A percentile compares a stretch with the other conserved stretches of the same genome.
phyloP scores from a whole-genome alignment of 2,113 vertebrate species.

The Nesogale talazaci region DNA sequence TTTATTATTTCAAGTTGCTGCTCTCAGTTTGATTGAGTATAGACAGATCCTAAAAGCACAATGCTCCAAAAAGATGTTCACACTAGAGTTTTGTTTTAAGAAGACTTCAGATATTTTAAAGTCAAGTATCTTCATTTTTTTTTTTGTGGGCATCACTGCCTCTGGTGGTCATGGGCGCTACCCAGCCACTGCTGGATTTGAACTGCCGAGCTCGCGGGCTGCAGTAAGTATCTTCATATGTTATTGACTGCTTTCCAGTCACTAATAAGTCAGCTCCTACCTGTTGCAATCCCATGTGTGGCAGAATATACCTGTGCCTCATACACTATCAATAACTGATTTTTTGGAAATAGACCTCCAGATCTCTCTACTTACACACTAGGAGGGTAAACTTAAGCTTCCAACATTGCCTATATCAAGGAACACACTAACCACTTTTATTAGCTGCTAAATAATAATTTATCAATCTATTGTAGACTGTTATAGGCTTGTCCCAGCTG shows the following conservation, averaged over 20 bases:
- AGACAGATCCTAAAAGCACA: neutral
- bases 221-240: no score
- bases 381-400: neutral
- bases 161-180: no score
- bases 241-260: no score
- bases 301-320: neutral
- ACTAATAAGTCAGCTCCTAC: neutral
- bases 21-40: neutral
- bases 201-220: no score
- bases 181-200: no score
- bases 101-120: neutral
- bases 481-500: neutral
- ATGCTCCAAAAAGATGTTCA: neutral
- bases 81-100: neutral
- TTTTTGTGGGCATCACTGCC: no score
- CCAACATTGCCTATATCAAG: neutral
- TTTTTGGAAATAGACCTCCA: neutral
- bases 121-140: no score
- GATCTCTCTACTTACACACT: neutral
- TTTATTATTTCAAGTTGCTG: neutral
- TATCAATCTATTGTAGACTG: neutral
- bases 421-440: neutral
- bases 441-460: neutral
- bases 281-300: neutral
- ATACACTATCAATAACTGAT: neutral